Percentiles rank a stretch among this genome's conserved stretches.
These are phyloP conservation scores for Gymnocypris eckloni DNA, from an alignment of 2,797 vertebrate species.

Conservation along the genomic window DNA sequence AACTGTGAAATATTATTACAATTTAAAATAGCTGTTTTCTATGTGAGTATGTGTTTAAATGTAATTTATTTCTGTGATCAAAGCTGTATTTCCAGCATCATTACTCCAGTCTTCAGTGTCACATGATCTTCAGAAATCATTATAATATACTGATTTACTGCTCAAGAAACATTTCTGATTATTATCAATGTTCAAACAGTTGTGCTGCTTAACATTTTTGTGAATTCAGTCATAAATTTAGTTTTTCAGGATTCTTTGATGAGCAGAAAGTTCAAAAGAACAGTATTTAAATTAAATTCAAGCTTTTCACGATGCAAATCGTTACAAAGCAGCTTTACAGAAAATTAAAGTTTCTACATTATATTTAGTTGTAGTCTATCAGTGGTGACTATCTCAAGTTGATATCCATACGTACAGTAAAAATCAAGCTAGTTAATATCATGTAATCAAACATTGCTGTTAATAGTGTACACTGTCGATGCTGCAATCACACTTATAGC, in stretches of 20 bases:
- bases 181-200: neutral
- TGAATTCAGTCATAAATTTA: neutral
- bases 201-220: neutral
- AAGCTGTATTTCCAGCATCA: neutral
- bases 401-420: no score
- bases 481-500: no score
- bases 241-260: neutral
- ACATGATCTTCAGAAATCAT: neutral
- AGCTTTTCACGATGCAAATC: no score
- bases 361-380: no score
- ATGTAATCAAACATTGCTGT: no score
- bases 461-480: no score
- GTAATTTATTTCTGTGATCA: neutral
- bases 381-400: no score
- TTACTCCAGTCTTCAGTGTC: neutral
- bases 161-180: neutral
- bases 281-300: neutral
- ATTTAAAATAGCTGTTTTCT: neutral
- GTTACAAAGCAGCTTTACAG: no score
- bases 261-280: neutral
- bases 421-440: no score
- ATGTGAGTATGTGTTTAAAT: neutral
- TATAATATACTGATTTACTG: neutral
- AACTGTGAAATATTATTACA: neutral
- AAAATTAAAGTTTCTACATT: no score